Evolutionary conservation across 2,113 vertebrate species (phyloP).

Genomic region (Sylvietta virens): DNA sequence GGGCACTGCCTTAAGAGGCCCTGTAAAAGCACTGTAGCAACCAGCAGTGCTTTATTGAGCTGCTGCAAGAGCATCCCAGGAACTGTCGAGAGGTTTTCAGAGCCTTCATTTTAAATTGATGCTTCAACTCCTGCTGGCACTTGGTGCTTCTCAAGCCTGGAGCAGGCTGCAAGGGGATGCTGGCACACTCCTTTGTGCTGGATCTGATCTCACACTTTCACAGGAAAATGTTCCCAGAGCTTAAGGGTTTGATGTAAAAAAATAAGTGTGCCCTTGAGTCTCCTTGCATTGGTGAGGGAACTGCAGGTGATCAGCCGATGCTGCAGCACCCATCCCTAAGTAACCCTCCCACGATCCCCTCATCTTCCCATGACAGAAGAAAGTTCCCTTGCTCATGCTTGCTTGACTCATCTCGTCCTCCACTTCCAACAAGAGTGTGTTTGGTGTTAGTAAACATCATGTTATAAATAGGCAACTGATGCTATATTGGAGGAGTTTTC

Average conservation of each 20-base stretch:
- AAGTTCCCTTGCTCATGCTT: not conserved
- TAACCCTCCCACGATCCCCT: not conserved
- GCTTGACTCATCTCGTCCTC: not conserved
- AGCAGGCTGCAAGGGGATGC: not conserved
- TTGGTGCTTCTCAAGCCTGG: not conserved
- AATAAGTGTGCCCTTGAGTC: not conserved
- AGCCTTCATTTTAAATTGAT: not conserved
- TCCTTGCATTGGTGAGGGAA: not conserved
- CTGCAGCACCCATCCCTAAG: not conserved
- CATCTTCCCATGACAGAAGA: not conserved
- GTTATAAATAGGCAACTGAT: slow-evolving; percentile 35
- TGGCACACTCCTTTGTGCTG: not conserved
- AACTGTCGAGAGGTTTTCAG: not conserved
- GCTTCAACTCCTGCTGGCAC: not conserved
- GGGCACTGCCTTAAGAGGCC: not conserved
- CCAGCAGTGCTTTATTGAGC: not conserved
- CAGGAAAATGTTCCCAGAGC: not conserved
- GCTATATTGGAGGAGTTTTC: not conserved
- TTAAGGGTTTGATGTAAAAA: not conserved
- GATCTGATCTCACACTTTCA: not conserved
- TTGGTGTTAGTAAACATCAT: slow-evolving; percentile 34
- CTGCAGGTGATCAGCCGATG: not conserved
- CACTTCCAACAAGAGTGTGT: not conserved
- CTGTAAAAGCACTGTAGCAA: not conserved
- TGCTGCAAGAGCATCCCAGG: not conserved